These are phyloP conservation scores for Psittacara wagleri DNA, from an alignment of 2,113 vertebrate species.

Conservation along the genomic window DNA sequence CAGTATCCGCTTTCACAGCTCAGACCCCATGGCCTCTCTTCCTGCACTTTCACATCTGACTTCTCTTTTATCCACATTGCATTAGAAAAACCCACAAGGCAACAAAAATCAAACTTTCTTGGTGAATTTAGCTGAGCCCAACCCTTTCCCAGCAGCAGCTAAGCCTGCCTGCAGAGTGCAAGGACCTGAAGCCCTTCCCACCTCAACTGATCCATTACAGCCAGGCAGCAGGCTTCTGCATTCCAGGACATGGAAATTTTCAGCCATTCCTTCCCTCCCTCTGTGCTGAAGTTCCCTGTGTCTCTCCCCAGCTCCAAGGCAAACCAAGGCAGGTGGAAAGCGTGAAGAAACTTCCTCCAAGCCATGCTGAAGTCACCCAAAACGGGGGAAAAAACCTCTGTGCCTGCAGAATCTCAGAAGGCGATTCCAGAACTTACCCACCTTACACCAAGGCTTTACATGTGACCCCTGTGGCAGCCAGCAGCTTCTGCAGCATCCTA, in stretches of 20 bases:
- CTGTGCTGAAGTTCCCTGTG: background rate
- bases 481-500: background rate
- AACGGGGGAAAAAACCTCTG: background rate
- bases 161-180: background rate
- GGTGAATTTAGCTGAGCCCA: background rate
- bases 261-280: conserved; percentile 16
- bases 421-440: background rate
- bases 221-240: background rate
- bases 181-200: background rate
- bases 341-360: conserved; percentile 40
- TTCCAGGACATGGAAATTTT: conserved; percentile 22
- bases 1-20: background rate
- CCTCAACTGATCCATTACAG: background rate
- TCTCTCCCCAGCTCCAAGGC: background rate
- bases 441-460: rapidly evolving
- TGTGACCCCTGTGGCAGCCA: background rate
- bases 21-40: background rate
- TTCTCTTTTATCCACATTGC: background rate
- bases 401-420: background rate
- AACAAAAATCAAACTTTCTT: background rate
- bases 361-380: background rate
- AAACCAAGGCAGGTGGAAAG: conserved; percentile 26
- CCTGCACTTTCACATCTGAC: background rate
- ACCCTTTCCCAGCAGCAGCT: background rate
- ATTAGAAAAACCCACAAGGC: background rate